phyloP scores from a whole-genome alignment of 2,113 vertebrate genomes.

The Thunnus thynnus region DNA sequence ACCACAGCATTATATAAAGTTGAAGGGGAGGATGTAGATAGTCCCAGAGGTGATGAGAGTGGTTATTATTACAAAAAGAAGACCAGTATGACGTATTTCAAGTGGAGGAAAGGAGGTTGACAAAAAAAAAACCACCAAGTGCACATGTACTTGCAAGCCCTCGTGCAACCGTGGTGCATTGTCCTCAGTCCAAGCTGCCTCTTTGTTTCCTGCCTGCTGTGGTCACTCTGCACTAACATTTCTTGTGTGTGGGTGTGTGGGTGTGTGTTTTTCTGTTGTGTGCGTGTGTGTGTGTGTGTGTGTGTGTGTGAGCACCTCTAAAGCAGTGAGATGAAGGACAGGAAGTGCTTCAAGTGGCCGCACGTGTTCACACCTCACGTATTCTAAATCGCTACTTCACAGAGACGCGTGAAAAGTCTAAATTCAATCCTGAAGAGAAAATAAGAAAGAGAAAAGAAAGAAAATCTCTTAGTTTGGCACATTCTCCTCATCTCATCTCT shows the following conservation, averaged over 20 bases:
- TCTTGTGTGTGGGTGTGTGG: neutral
- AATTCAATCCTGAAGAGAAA: neutral
- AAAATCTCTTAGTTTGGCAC: neutral
- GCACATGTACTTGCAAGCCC: neutral
- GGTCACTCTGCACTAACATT: neutral
- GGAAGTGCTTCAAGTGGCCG: neutral
- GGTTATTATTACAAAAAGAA: neutral
- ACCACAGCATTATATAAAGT: neutral
- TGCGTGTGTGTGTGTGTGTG: neutral
- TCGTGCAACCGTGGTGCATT: conserved; percentile 1
- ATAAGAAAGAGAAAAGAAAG: neutral
- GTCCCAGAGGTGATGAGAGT: neutral
- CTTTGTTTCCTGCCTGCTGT: conserved; percentile 39
- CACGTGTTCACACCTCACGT: neutral
- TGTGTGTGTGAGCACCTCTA: neutral
- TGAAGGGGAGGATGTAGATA: no score
- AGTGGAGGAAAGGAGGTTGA: neutral
- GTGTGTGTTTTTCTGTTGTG: no score
- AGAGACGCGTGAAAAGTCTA: neutral
- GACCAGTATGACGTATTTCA: neutral
- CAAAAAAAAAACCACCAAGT: neutral
- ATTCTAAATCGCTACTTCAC: neutral
- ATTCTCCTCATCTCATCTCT: neutral
- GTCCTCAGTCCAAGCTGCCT: neutral
- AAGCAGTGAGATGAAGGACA: neutral